Conservation (phyloP, 2,797 vertebrate genomes). For the Halcyon chelicuti region DNA sequence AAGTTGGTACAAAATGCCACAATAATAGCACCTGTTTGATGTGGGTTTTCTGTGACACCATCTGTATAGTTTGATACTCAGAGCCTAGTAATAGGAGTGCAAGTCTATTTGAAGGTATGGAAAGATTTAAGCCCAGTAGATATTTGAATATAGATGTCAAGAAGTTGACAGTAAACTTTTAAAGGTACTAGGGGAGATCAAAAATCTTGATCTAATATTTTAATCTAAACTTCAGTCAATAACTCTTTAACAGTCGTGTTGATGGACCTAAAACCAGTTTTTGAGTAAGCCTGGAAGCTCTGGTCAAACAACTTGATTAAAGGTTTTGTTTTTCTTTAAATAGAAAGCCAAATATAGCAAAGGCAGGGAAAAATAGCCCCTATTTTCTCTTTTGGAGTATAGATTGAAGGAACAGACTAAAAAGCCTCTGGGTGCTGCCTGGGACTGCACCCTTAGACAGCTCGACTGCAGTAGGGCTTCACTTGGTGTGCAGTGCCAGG, state of each 20-base stretch:
- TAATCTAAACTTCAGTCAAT: not conserved
- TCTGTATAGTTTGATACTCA: not conserved
- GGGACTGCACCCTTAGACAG: fast-evolving
- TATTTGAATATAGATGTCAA: not conserved
- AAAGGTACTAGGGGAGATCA: not conserved
- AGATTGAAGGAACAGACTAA: not conserved
- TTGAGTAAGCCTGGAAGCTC: not conserved
- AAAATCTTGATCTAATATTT: not conserved
- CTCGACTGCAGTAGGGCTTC: fast-evolving
- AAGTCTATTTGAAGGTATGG: not conserved
- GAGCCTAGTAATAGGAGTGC: not conserved
- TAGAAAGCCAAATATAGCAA: not conserved
- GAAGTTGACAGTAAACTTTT: not conserved
- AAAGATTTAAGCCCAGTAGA: not conserved
- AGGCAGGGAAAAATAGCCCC: not conserved
- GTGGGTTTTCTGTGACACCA: fast-evolving
- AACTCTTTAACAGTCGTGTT: not conserved
- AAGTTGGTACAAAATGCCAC: not conserved
- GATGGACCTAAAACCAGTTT: not conserved
- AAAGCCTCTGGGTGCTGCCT: not conserved
- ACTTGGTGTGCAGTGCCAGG: not conserved
- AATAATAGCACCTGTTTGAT: no score
- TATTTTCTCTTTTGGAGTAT: fast-evolving
- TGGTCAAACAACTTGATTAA: not conserved
- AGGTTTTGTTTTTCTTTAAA: not conserved